Conservation (phyloP, 2,888 invertebrate genomes). For the Priocnemis perturbator region DNA sequence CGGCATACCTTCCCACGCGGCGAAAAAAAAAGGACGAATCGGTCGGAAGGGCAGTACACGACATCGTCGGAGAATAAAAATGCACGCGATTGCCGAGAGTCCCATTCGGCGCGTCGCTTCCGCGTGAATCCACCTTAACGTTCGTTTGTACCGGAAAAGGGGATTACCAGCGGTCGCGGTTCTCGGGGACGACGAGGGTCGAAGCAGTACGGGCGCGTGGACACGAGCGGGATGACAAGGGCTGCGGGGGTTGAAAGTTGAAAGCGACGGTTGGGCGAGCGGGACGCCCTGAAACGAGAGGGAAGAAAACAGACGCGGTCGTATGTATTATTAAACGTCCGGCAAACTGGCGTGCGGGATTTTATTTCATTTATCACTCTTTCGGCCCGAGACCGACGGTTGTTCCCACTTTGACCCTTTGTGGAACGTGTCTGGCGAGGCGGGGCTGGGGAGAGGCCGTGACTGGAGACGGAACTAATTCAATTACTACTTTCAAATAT, state of each 20-base stretch:
- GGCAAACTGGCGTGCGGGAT: conserved; percentile 33
- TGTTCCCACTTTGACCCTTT: conserved; percentile 33
- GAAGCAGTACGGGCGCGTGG: conserved; percentile 7
- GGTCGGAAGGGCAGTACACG: too few species aligned
- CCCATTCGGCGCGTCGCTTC: conserved; percentile 21
- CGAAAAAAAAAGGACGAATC: not conserved
- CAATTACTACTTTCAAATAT: too few species aligned
- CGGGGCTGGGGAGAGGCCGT: not conserved
- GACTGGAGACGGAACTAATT: too few species aligned
- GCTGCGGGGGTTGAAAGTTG: not conserved
- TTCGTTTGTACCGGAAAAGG: conserved; percentile 42
- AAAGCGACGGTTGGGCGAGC: not conserved
- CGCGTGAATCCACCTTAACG: conserved; percentile 44
- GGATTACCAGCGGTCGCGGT: conserved; percentile 35
- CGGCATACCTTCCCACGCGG: too few species aligned
- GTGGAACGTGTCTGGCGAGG: conserved; percentile 4
- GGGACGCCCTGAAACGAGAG: not conserved
- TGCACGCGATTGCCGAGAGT: not conserved
- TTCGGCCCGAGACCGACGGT: conserved; percentile 19
- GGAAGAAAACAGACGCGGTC: conserved; percentile 6
- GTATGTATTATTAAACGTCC: conserved; percentile 42
- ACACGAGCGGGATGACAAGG: not conserved
- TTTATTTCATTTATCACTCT: conserved; percentile 48
- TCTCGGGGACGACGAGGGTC: conserved; percentile 12
- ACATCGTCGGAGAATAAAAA: too few species aligned